Evolutionary conservation across 1,140 invertebrate species (phyloP).

Genomic region (Bombus huntii): DNA sequence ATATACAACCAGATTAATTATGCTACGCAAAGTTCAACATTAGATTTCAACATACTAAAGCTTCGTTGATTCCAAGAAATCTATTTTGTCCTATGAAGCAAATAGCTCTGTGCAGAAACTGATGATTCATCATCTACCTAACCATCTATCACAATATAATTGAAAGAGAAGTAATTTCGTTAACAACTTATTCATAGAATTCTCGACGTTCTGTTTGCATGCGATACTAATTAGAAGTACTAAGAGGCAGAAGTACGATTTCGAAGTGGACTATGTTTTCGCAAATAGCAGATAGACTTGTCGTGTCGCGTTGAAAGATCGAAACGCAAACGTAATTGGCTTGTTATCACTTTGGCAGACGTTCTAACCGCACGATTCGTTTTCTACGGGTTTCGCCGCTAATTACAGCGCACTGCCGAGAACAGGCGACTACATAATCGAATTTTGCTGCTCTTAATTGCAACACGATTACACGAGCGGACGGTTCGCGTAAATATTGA

Average conservation of each 20-base stretch:
- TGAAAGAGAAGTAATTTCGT: not conserved
- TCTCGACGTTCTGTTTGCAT: no score
- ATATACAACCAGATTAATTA: not conserved
- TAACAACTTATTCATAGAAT: not conserved
- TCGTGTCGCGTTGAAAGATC: not conserved
- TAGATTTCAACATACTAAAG: no score
- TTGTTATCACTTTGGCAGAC: constrained; percentile 35
- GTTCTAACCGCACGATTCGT: constrained; percentile 51
- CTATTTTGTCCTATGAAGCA: not conserved
- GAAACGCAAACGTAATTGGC: constrained; percentile 30
- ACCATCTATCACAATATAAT: not conserved
- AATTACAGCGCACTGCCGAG: constrained; percentile 59
- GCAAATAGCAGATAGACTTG: not conserved
- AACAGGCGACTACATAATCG: constrained; percentile 62
- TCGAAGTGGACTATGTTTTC: not conserved
- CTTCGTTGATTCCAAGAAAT: no score
- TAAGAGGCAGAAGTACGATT: not conserved
- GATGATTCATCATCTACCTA: not conserved
- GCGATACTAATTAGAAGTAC: not conserved
- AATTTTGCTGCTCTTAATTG: constrained; percentile 65
- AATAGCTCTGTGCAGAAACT: not conserved
- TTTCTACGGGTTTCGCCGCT: constrained; percentile 48
- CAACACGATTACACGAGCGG: constrained; percentile 54
- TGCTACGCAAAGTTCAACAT: no score
- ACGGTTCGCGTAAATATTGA: constrained; percentile 57